phyloP scores from a whole-genome alignment of 64 coral and sea anemone genomes.

The Porites australiensis region DNA sequence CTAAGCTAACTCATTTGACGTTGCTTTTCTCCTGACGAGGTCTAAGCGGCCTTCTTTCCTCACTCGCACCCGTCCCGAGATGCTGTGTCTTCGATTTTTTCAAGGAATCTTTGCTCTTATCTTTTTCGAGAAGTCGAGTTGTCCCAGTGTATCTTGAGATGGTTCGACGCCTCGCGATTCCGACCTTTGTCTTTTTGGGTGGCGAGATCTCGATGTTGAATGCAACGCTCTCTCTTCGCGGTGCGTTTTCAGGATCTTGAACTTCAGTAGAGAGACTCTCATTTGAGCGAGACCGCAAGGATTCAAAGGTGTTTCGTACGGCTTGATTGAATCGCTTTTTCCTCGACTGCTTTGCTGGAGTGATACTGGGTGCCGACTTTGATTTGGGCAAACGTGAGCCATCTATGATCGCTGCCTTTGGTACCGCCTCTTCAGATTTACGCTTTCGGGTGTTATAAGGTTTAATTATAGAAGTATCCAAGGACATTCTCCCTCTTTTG shows the following conservation, averaged over 20 bases:
- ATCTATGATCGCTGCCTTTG: background rate
- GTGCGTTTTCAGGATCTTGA: background rate
- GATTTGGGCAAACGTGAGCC: conserved; percentile 13
- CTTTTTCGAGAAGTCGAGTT: conserved; percentile 5
- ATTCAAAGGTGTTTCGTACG: conserved; percentile 28
- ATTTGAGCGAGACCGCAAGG: conserved; percentile 54
- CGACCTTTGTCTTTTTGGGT: conserved; percentile 20
- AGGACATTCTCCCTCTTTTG: conserved; percentile 47
- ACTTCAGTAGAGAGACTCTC: conserved; percentile 36
- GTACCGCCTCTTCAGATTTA: conserved; percentile 14
- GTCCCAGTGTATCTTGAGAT: conserved; percentile 50
- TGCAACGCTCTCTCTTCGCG: conserved; percentile 40
- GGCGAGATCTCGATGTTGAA: conserved; percentile 65
- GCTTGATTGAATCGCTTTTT: conserved; percentile 26
- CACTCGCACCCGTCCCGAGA: background rate
- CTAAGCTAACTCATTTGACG: background rate
- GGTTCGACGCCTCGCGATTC: conserved; percentile 38
- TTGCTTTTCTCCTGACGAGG: background rate
- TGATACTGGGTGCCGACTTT: conserved; percentile 41
- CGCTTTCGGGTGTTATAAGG: conserved; percentile 2
- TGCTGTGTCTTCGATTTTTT: conserved; percentile 43
- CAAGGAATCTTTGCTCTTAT: conserved; percentile 23
- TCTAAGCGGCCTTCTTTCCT: conserved; percentile 26
- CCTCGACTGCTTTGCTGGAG: conserved; percentile 33
- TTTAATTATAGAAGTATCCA: conserved; percentile 30